These are phyloP conservation scores for Orchesella cincta DNA, from an alignment of 1,140 invertebrate genomes.

Conservation along the genomic window DNA sequence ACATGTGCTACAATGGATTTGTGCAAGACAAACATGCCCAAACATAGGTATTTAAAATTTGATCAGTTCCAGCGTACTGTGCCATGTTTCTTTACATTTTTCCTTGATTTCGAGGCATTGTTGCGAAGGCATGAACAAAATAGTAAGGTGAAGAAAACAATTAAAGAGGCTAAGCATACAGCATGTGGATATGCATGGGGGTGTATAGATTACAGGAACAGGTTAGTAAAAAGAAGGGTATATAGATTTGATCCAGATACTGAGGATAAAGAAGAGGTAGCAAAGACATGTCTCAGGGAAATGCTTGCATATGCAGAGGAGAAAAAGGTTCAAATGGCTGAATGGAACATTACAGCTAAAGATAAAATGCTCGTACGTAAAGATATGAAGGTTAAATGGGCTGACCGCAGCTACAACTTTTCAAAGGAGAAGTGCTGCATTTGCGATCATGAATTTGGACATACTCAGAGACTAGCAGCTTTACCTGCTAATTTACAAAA, in stretches of 20 bases:
- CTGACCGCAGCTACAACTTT: background rate
- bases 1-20: background rate
- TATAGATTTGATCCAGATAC: background rate
- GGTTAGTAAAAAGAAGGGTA: background rate
- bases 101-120: constrained; percentile 1
- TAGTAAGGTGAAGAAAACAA: background rate
- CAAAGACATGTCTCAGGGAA: background rate
- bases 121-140: background rate
- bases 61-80: background rate
- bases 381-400: background rate
- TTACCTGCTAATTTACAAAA: background rate
- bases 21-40: background rate
- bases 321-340: background rate
- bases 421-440: background rate
- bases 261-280: background rate
- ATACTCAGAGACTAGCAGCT: background rate
- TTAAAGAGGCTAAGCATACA: background rate
- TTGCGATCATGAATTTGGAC: background rate
- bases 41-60: background rate
- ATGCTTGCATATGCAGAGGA: background rate
- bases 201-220: background rate
- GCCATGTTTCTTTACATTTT: background rate
- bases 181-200: background rate
- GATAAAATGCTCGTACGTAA: background rate
- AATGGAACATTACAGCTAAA: background rate